phyloP scores from a whole-genome alignment of 2,888 invertebrate genomes.

The Drosophila koepferae region DNA sequence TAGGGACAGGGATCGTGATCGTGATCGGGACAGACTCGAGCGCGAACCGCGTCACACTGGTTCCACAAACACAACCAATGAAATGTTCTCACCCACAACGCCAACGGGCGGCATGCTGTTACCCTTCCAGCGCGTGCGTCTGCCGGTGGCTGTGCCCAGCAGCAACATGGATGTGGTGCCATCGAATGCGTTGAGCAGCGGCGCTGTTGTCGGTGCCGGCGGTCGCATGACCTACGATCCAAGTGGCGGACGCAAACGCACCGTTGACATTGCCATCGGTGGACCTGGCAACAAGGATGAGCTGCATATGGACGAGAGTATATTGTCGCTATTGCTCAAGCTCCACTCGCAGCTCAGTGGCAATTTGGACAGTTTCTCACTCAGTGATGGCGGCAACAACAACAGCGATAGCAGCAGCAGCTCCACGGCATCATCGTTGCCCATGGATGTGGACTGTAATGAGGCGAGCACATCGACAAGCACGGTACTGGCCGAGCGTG shows the following conservation, averaged over 20 bases:
- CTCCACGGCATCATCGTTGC: not conserved
- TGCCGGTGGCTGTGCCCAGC: conserved; percentile 85
- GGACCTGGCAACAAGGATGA: conserved; percentile 85
- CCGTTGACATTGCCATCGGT: conserved; percentile 84
- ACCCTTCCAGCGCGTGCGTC: conserved; percentile 84
- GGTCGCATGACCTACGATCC: conserved; percentile 74
- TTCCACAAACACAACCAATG: conserved; percentile 58
- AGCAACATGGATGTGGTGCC: conserved; percentile 86
- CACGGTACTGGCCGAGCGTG: conserved; percentile 61
- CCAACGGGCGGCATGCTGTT: conserved; percentile 82
- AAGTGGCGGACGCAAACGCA: conserved; percentile 80
- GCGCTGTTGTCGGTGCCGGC: conserved; percentile 42
- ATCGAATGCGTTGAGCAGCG: conserved; percentile 80
- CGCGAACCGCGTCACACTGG: conserved; percentile 7
- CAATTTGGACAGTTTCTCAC: conserved; percentile 91
- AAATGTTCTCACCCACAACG: conserved; percentile 84
- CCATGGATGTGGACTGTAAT: conserved; percentile 83
- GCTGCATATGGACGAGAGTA: conserved; percentile 92
- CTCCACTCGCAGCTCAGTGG: conserved; percentile 96
- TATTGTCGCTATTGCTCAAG: conserved; percentile 94
- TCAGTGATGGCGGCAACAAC: conserved; percentile 85
- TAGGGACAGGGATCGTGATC: conserved; percentile 10
- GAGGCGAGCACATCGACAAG: conserved; percentile 81
- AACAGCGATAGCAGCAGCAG: not conserved
- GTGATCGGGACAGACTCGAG: conserved; percentile 20